Conservation (phyloP, 2,888 invertebrate species). For the Lamellibrachia satsuma region DNA sequence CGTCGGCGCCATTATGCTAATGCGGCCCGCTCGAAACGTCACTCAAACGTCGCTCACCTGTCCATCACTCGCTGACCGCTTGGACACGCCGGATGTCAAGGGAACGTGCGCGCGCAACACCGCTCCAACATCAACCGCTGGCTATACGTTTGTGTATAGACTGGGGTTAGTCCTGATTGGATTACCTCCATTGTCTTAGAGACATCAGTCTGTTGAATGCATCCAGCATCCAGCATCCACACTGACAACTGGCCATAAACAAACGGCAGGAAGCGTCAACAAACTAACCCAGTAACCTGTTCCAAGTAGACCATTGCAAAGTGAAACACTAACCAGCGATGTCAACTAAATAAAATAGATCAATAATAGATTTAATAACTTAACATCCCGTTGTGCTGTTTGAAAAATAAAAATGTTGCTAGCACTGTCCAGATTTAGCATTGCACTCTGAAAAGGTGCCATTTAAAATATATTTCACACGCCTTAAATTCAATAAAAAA, state of each 20-base stretch:
- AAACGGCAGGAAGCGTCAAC: not conserved
- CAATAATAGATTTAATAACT: not conserved
- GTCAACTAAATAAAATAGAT: not conserved
- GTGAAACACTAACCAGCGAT: not conserved
- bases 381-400: not conserved
- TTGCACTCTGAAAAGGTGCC: no score
- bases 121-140: not conserved
- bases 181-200: slow-evolving; percentile 6
- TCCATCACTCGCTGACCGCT: not conserved
- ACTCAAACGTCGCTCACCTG: not conserved
- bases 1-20: not conserved
- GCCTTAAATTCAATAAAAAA: no score
- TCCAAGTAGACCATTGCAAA: not conserved
- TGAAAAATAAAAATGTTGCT: not conserved
- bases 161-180: not conserved
- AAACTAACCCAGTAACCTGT: not conserved
- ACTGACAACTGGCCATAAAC: not conserved
- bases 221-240: not conserved
- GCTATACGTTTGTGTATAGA: not conserved
- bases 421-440: not conserved
- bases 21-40: not conserved
- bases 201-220: not conserved
- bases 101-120: not conserved
- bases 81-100: not conserved
- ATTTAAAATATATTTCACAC: no score